Conservation (phyloP, 2,797 vertebrate genomes). For the Cryptoblepharus egeriae region DNA sequence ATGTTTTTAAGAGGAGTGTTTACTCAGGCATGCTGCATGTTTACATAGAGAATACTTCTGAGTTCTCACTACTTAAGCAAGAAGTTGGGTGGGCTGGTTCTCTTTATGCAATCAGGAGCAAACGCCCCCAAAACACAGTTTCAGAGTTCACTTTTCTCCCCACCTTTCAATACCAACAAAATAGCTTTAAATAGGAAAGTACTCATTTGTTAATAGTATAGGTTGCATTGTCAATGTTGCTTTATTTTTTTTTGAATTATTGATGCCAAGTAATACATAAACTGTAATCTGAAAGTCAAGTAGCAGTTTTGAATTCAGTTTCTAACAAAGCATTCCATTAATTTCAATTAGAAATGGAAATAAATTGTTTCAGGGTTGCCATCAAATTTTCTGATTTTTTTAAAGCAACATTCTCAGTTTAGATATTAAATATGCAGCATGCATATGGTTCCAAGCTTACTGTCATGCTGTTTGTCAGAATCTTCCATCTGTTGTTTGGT, state of each 20-base stretch:
- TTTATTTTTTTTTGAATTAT: slow-evolving; percentile 47
- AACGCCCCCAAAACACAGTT: neutral
- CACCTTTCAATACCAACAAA: slow-evolving; percentile 5
- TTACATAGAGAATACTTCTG: slow-evolving; percentile 47
- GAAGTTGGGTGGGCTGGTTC: neutral
- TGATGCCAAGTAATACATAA: slow-evolving; percentile 11
- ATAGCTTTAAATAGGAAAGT: slow-evolving; percentile 26
- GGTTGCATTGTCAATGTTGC: slow-evolving; percentile 22
- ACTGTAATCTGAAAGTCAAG: neutral
- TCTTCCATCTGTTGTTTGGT: slow-evolving; percentile 21
- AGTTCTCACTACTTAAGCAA: slow-evolving; percentile 30
- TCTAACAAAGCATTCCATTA: neutral
- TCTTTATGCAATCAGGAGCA: slow-evolving; percentile 32
- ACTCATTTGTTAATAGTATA: slow-evolving; percentile 6
- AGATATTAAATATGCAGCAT: slow-evolving; percentile 15
- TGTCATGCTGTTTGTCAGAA: neutral
- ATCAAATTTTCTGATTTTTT: slow-evolving; percentile 6
- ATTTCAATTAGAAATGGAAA: neutral
- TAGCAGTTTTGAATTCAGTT: slow-evolving; percentile 18
- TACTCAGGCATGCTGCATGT: slow-evolving; percentile 70
- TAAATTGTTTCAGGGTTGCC: slow-evolving; percentile 2
- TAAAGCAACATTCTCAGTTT: slow-evolving; percentile 11
- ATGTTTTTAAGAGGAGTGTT: slow-evolving; percentile 40
- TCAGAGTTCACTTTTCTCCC: neutral
- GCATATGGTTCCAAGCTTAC: neutral